Evolutionary conservation across 37 sponge, comb jelly and placozoan genomes (phyloP).

Genomic region (Eunapius fragilis): DNA sequence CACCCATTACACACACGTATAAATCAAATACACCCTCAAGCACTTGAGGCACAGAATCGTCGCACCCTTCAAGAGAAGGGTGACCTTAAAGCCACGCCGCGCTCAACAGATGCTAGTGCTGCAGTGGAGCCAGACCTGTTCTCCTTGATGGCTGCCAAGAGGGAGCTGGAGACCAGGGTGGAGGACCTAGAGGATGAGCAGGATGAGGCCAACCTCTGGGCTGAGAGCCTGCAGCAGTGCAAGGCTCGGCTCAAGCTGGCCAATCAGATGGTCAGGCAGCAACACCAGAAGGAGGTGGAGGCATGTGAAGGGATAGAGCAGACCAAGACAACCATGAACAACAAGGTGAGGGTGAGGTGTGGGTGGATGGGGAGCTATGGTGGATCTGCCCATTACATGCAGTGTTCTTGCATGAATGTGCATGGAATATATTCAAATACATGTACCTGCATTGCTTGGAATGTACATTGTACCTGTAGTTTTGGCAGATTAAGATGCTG

Average conservation of each 20-base stretch:
- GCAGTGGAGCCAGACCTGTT: conserved; percentile 61
- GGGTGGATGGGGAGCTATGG: too few species aligned
- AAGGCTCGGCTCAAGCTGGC: conserved; percentile 82
- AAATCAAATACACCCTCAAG: conserved; percentile 19
- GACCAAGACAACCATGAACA: conserved; percentile 72
- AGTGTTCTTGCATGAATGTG: not conserved
- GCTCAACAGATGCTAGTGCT: conserved; percentile 20
- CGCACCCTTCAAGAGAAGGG: conserved; percentile 65
- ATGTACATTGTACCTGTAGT: not conserved
- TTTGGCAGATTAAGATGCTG: conserved; percentile 67
- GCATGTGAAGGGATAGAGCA: conserved; percentile 86
- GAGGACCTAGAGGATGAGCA: conserved; percentile 96
- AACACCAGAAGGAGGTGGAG: conserved; percentile 85
- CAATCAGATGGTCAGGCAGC: conserved; percentile 63
- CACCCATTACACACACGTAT: not conserved
- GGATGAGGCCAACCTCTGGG: conserved; percentile 78
- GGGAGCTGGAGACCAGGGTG: conserved; percentile 86
- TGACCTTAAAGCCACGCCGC: conserved; percentile 63
- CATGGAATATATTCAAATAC: too few species aligned
- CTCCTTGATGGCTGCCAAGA: conserved; percentile 80
- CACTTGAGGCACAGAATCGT: conserved; percentile 48
- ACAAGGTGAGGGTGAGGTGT: conserved; percentile 18
- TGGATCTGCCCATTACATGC: too few species aligned
- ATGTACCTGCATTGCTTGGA: too few species aligned
- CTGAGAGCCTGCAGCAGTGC: conserved; percentile 56